phyloP scores from a whole-genome alignment of 2,113 vertebrate species.

The Microtus ochrogaster region DNA sequence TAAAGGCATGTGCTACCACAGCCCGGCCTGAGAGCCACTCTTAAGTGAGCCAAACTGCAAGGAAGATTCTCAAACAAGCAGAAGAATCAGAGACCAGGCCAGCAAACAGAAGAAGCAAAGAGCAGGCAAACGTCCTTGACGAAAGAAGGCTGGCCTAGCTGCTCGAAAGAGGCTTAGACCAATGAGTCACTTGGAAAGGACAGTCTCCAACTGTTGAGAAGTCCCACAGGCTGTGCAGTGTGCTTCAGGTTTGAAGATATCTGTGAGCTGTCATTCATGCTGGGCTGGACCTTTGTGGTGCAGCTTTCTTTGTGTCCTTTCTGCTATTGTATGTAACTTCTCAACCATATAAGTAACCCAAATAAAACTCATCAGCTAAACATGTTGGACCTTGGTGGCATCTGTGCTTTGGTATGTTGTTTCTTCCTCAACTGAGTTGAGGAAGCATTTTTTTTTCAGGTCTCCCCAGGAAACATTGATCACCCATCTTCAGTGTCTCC shows the following conservation, averaged over 20 bases:
- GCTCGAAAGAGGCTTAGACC: not conserved
- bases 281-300: not conserved
- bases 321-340: not conserved
- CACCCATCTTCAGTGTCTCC: not conserved
- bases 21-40: not conserved
- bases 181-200: too few relatives aligned
- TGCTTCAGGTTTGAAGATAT: not conserved
- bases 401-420: too few relatives aligned
- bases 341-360: not conserved
- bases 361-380: not conserved
- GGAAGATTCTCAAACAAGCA: not conserved
- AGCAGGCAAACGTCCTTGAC: accelerated
- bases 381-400: not conserved
- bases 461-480: not conserved
- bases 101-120: not conserved
- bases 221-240: not conserved
- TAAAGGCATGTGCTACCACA: too few relatives aligned
- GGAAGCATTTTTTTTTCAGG: not conserved
- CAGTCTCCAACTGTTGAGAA: not conserved
- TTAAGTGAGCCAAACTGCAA: not conserved
- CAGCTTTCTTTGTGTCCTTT: not conserved
- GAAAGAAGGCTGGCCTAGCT: not conserved
- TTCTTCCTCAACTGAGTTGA: not conserved
- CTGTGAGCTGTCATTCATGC: not conserved
- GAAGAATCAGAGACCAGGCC: not conserved